Base-by-base conservation (phyloP, 2,797 vertebrate genomes). In the Ctenosaura bakeri region DNA sequence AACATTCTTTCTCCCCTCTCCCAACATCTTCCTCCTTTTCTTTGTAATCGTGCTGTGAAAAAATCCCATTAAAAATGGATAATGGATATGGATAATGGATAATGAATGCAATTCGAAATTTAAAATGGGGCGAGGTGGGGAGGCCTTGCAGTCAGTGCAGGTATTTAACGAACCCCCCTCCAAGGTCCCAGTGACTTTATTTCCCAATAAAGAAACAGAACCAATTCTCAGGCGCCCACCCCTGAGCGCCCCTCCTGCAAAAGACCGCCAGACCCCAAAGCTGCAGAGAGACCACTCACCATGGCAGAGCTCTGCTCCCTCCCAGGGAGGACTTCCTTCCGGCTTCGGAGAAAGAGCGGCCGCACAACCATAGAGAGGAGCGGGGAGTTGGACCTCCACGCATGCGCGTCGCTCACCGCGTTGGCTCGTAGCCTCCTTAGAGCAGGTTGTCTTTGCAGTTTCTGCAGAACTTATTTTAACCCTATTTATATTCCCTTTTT, bases 191-290 rank as follows among this genome's bases (percentile, higher is more conserved):
- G 1, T 35, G 18, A 5, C 14, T 1, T 16, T 73, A 2, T 35
- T 73, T 35, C 1, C 69, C n/a, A 16, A 35, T 4, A 7, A 74
- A 74, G 8, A 8, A 38, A 3, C 5, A 42, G 6, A 4, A 22
- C 2, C 0, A 20, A 26, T 1, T n/a, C 12, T n/a, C 5, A 4
- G 5, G 22, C 22, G 5, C 18, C 62, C 22, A 3, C 62, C 62
- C 42, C 42, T 3, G 6, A 29, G 10, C 3, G 20, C 6, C 29
- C 29, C 78, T 10, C 3, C 38, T 32, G 6, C 32, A 4, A 12
- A 20, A 38, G 20, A 5, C 1, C 10, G 14, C 4, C 2, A 1
- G 10, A 38, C n/a, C n/a, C 59, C 1, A 14, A 66, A 64, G 10
- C 22, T 20, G 13, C 2, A 9, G 1, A 32, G 38, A 24, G 29